phyloP scores from a whole-genome alignment of 2,888 invertebrate genomes.

The Nomada fabriciana region DNA sequence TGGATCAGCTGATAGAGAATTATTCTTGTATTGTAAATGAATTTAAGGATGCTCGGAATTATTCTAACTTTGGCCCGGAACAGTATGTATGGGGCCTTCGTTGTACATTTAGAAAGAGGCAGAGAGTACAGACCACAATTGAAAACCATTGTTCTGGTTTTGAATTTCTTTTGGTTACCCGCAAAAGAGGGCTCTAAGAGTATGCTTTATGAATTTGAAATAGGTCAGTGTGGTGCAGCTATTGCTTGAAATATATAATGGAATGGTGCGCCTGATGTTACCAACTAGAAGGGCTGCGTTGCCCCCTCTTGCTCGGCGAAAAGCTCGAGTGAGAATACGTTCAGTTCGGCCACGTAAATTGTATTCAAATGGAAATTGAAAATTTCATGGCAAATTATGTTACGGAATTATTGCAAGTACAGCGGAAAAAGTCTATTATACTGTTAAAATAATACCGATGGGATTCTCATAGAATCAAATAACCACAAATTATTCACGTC shows the following conservation, averaged over 20 bases:
- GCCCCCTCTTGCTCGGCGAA: neutral
- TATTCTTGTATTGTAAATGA: no score
- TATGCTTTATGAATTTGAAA: slow-evolving; percentile 35
- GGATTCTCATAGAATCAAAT: neutral
- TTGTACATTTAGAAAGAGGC: neutral
- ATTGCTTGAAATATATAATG: neutral
- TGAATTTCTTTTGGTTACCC: neutral
- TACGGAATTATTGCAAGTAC: no score
- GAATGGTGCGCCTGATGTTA: neutral
- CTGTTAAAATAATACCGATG: neutral
- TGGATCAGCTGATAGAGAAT: no score
- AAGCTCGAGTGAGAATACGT: neutral
- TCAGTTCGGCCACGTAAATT: neutral
- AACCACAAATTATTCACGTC: slow-evolving; percentile 15
- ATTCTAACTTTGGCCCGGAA: no score
- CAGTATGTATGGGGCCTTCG: neutral
- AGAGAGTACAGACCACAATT: neutral
- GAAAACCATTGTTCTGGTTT: neutral
- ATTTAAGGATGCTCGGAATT: no score
- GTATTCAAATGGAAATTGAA: neutral
- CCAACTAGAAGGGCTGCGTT: neutral
- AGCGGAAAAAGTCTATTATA: neutral
- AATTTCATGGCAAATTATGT: neutral
- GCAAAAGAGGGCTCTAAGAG: neutral
- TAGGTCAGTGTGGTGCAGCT: neutral